Evolutionary conservation across 2,888 invertebrate genomes (phyloP), one percentile per base, ranked within the genome.

Genomic region (Chrysodeixis includens): DNA sequence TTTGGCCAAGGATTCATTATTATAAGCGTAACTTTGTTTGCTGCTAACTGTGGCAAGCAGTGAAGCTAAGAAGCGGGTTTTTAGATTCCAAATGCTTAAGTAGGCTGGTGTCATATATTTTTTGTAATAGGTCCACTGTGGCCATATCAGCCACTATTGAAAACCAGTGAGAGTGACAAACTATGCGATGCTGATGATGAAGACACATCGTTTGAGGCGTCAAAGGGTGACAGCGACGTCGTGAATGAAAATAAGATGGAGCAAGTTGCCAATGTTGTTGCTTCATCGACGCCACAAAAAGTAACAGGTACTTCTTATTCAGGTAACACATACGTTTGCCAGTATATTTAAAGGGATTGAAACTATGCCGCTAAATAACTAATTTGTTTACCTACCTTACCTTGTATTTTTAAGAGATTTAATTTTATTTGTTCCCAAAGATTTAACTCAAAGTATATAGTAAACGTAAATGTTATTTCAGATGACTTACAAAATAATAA

Each of bases 231-330:
- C 62, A 78, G 62, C 53, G 84, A 84, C 66, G 68, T 70, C 65
- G 77, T 77, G 55, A 84, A 84, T 77, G 86, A 88, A 71, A 83
- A 83, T 74, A 87, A 87, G 61, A 78, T 77, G n/a, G 86, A 85
- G 55, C 66, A 74, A 35, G 79, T 65, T 74, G 78, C 84, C 71
- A 87, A 86, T 76, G 58, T 85, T 35, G 85, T 91, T 78, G 86
- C 87, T 63, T 93, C 93, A 63, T 93, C 93, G 14, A 93, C 93
- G 7, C 93, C 93, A 55, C 90, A 93, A 80, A 93, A 92, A 85
- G 49, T 69, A 58, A 60, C 82, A 75, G 83, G 87, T 87, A 82
- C 62, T 53, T 69, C 52, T 61, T 66, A 74, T 40, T 71, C 78
- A 81, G 79, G 73, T 83, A 76, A 69, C 55, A 70, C 62, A 66